A percentile compares a stretch with the other conserved stretches of the same genome.
phyloP scores from a whole-genome alignment of 2,113 vertebrate genomes.

The Ophiodon elongatus region DNA sequence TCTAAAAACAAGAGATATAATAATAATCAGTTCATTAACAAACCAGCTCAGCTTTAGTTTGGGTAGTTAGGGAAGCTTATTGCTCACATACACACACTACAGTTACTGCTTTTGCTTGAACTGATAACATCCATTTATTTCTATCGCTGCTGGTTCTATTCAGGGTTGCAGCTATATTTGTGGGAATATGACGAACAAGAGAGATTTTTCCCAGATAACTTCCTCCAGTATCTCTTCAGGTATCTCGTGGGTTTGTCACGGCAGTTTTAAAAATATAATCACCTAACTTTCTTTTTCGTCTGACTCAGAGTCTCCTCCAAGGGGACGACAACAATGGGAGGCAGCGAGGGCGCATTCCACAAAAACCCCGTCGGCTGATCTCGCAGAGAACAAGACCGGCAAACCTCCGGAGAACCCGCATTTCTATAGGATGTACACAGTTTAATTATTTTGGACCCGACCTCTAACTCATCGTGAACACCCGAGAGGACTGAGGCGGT shows the following conservation, averaged over 20 bases:
- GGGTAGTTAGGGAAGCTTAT: background rate
- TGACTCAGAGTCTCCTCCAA: slow-evolving; percentile 31
- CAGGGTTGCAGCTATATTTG: background rate
- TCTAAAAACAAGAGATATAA: background rate
- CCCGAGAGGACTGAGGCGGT: background rate
- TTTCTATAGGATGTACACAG: slow-evolving; percentile 7
- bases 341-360: background rate
- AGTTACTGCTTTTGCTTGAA: background rate
- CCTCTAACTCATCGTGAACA: slow-evolving; percentile 1
- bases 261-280: slow-evolving; percentile 31
- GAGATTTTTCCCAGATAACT: slow-evolving; percentile 14
- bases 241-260: slow-evolving; percentile 4
- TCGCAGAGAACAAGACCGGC: background rate
- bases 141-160: background rate
- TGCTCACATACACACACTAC: background rate
- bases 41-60: background rate
- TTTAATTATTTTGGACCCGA: slow-evolving; percentile 10
- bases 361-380: slow-evolving; percentile 1
- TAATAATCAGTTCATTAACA: background rate
- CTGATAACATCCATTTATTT: slow-evolving; percentile 2
- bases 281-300: slow-evolving; percentile 4
- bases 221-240: slow-evolving; percentile 19
- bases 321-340: slow-evolving; percentile 30
- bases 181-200: slow-evolving; percentile 12
- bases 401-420: background rate